Percentiles rank a stretch among this genome's conserved stretches.
phyloP scores from a whole-genome alignment of 2,888 invertebrate genomes.

The Ischnus inquisitorius region DNA sequence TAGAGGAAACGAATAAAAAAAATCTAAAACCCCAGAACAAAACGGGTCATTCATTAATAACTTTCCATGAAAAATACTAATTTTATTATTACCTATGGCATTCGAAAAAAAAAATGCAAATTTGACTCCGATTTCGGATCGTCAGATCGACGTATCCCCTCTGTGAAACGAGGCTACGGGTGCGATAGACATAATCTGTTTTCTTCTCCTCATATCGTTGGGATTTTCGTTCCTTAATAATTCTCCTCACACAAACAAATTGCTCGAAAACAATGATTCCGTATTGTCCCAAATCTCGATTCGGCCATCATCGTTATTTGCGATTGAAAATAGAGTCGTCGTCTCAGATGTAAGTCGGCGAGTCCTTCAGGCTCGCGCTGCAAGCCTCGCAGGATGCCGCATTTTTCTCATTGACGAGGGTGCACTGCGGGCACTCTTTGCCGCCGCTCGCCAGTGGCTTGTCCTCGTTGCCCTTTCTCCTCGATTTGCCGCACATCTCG shows the following conservation, averaged over 20 bases:
- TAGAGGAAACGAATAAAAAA: too few species aligned
- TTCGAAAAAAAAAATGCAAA: too few species aligned
- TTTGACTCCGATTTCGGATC: too few species aligned
- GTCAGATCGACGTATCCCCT: too few species aligned
- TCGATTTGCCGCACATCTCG: slow-evolving; percentile 92
- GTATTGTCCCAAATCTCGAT: not conserved
- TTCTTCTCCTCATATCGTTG: not conserved
- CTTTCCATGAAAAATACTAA: too few species aligned
- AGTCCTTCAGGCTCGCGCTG: slow-evolving; percentile 89
- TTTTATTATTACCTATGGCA: too few species aligned
- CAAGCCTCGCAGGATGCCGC: slow-evolving; percentile 90
- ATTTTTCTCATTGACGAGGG: slow-evolving; percentile 90
- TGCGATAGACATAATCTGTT: not conserved
- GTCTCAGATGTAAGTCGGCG: slow-evolving; percentile 90
- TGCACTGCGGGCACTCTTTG: slow-evolving; percentile 91
- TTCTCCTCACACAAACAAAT: not conserved
- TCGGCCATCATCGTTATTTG: not conserved
- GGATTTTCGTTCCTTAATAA: not conserved
- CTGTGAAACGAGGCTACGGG: not conserved
- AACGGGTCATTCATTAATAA: too few species aligned
- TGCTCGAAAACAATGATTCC: not conserved
- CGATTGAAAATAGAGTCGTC: not conserved
- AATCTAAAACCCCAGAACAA: too few species aligned
- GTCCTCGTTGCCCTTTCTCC: slow-evolving; percentile 87
- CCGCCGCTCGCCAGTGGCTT: slow-evolving; percentile 91